These are phyloP conservation scores for Potamarius usumacintae DNA, from an alignment of 2,113 vertebrate genomes.

Conservation along the genomic window DNA sequence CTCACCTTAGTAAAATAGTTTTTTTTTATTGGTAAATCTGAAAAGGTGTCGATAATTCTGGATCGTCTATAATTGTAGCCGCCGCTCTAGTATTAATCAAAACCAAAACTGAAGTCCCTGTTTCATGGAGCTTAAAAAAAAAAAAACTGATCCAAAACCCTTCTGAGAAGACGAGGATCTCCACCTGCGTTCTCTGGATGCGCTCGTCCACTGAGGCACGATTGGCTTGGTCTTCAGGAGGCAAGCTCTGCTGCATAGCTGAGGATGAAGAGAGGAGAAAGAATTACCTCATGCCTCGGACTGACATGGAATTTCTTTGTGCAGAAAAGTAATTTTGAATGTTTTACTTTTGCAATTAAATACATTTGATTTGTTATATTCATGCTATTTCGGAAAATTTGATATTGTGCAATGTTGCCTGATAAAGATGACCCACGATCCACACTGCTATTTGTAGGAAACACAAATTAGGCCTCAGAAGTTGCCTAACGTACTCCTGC, in stretches of 20 bases:
- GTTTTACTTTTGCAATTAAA: not conserved
- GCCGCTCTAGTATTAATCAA: not conserved
- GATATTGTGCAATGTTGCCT: not conserved
- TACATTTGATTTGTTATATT: not conserved
- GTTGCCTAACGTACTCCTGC: not conserved
- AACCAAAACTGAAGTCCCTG: not conserved
- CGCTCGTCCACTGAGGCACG: slow-evolving; percentile 82
- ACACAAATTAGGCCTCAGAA: not conserved
- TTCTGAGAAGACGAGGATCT: slow-evolving; percentile 19
- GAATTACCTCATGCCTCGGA: not conserved
- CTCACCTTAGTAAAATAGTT: too few species aligned
- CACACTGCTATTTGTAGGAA: not conserved
- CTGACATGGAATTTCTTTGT: too few species aligned
- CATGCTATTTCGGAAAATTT: not conserved
- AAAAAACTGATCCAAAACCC: not conserved
- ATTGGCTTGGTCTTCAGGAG: slow-evolving; percentile 76
- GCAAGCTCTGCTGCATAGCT: slow-evolving; percentile 87
- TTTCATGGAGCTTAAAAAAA: not conserved
- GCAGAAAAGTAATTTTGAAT: not conserved
- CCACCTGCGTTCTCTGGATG: slow-evolving; percentile 94
- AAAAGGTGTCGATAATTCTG: too few species aligned
- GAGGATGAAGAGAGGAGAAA: not conserved
- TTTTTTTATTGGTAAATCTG: too few species aligned
- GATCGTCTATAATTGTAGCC: too few species aligned
- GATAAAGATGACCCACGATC: not conserved